phyloP scores from a whole-genome alignment of 1,140 invertebrate species.

The Dinoponera quadriceps region DNA sequence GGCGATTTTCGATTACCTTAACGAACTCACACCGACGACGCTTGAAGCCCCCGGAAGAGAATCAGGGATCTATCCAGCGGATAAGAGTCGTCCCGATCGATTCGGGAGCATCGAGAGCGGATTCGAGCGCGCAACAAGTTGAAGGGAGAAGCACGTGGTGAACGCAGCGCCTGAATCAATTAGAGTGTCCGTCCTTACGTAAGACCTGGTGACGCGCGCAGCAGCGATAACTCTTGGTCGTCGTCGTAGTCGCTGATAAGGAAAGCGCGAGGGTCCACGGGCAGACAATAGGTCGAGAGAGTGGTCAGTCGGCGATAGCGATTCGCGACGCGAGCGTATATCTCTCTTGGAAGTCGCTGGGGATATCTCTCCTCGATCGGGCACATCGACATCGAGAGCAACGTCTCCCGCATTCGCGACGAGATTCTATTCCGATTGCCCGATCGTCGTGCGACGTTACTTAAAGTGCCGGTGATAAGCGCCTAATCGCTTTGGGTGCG shows the following conservation, averaged over 20 bases:
- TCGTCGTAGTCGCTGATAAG: conserved; percentile 22
- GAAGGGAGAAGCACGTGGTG: conserved; percentile 40
- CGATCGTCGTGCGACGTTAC: not conserved
- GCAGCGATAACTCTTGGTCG: conserved; percentile 39
- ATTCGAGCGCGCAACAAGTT: conserved; percentile 45
- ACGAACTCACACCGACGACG: not conserved
- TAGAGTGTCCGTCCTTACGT: conserved; percentile 21
- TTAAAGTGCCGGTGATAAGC: not conserved
- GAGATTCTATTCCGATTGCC: too few species aligned
- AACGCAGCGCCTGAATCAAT: conserved; percentile 2
- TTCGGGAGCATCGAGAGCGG: not conserved
- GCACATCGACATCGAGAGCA: not conserved
- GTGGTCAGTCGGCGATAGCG: conserved; percentile 38
- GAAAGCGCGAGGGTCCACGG: not conserved
- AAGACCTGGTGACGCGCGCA: conserved; percentile 12
- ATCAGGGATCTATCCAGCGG: not conserved
- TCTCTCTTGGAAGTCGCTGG: not conserved
- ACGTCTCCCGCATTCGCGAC: not conserved
- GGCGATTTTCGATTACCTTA: not conserved
- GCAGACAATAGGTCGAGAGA: conserved; percentile 13
- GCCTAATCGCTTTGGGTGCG: too few species aligned
- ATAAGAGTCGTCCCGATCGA: conserved; percentile 4
- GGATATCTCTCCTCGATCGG: not conserved
- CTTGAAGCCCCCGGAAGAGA: not conserved
- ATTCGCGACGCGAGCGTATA: not conserved